Conservation (phyloP, 2,797 vertebrate genomes). For the Salmo trutta region DNA sequence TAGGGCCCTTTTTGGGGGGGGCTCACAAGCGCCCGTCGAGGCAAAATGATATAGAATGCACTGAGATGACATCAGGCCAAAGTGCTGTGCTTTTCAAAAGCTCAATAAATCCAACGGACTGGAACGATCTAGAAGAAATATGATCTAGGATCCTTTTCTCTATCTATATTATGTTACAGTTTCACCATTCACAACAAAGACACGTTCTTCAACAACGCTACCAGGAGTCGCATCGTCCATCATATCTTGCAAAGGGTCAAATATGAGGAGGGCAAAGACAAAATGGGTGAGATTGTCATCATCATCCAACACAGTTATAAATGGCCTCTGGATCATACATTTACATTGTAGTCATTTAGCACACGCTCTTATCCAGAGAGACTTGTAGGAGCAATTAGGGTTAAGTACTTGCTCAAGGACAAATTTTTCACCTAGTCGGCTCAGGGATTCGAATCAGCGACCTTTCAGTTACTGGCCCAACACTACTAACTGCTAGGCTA, state of each 20-base stretch:
- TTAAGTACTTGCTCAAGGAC: no score
- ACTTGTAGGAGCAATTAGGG: no score
- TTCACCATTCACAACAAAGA: conserved; percentile 98
- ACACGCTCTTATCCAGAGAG: no score
- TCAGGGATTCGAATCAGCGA: no score
- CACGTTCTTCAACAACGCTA: conserved; percentile 94
- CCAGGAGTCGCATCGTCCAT: conserved; percentile 90
- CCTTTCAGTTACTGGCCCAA: no score
- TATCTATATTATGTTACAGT: conserved; percentile 58
- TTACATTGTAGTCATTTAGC: background rate
- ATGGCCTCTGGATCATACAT: background rate
- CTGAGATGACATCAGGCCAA: background rate
- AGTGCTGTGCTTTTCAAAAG: background rate
- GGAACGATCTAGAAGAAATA: background rate
- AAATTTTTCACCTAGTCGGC: no score
- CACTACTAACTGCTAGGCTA: no score
- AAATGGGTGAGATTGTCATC: conserved; percentile 82
- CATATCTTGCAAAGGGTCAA: conserved; percentile 93
- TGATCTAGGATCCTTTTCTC: background rate
- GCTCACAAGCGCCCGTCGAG: background rate
- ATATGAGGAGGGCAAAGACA: conserved; percentile 94
- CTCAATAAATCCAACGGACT: background rate
- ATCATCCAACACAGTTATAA: background rate
- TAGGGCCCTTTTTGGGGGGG: background rate
- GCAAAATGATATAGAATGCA: background rate